Base-by-base conservation (phyloP, 1,140 invertebrate species). In the Drosophila pectinifera region DNA sequence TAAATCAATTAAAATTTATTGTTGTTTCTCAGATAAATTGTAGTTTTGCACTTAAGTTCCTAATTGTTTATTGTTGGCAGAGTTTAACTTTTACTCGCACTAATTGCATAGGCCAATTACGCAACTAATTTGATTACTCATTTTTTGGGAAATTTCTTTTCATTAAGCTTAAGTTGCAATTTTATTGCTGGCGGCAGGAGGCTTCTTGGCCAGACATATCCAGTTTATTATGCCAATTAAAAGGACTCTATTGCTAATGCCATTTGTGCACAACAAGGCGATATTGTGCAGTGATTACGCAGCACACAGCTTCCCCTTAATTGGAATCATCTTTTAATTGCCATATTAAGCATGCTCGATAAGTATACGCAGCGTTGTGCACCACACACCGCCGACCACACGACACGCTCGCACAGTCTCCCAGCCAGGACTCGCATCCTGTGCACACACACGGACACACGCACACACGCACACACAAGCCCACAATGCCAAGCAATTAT, bases 321-420 rank as follows among this genome's bases (percentile, higher is more conserved):
- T 83, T 88, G 76, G 79, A 86, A 82, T 79, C 67, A 83, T 78
- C 79, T 88, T 86, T 88, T 79, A 86, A 86, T 86, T 86, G 83
- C 63, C 79, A 82, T 79, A 86, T 79, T 86, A 86, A 77, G 79
- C 79, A 80, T 53, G 64, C 56, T 72, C 65, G 63, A 72, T 83
- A 76, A 72, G 70, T 84, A 73, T 72, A 72, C 68, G 68, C 68
- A 57, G 65, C 24, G 68, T 57, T 55, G 67, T 36, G 49, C 36
- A 41, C 31, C 49, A 20, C 43, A 63, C 57, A 56, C n/a, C 39
- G 51, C 36, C 48, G 48, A n/a, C 48, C 48, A 58, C 28, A 36
- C 28, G 28, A 31, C 48, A 42, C 22, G 28, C 28, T 39, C 16
- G 36, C 42, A 63, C 22, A 31, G 20, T 24, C 39, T 6, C 11